Evolutionary conservation across 2,113 vertebrate species (phyloP).

Genomic region (Eidolon helvum): DNA sequence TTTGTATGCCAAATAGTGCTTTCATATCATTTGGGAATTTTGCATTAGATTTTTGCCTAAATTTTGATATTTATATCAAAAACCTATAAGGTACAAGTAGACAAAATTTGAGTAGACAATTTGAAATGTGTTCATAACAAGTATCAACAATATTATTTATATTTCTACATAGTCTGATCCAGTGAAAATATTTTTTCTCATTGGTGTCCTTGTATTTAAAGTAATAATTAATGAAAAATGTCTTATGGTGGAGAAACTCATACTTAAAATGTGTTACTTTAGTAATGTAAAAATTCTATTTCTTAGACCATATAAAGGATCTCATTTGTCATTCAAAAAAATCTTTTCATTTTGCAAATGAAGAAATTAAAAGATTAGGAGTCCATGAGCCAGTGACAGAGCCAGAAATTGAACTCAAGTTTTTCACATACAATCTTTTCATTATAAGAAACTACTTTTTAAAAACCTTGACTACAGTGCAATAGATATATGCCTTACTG

Average conservation of each 20-base stretch:
- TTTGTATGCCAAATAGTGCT: not conserved
- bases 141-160: not conserved
- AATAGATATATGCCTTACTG: too few relatives aligned
- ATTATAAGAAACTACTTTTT: not conserved
- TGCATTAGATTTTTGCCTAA: not conserved
- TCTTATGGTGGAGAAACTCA: not conserved
- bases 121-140: not conserved
- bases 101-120: not conserved
- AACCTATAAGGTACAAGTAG: not conserved
- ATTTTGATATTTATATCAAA: not conserved
- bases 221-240: not conserved
- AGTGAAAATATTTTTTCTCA: not conserved
- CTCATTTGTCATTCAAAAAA: not conserved
- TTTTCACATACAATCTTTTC: not conserved
- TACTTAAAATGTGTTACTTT: not conserved
- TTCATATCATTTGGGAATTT: not conserved
- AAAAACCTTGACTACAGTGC: not conserved
- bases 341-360: not conserved
- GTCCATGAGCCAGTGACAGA: not conserved
- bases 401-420: not conserved
- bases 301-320: not conserved
- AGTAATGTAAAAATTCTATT: not conserved
- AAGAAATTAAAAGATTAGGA: not conserved
- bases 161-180: not conserved
- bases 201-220: not conserved